A percentile compares a stretch with the other conserved stretches of the same genome.
phyloP scores from a whole-genome alignment of 2,113 vertebrate species.

The Tenrec ecaudatus region DNA sequence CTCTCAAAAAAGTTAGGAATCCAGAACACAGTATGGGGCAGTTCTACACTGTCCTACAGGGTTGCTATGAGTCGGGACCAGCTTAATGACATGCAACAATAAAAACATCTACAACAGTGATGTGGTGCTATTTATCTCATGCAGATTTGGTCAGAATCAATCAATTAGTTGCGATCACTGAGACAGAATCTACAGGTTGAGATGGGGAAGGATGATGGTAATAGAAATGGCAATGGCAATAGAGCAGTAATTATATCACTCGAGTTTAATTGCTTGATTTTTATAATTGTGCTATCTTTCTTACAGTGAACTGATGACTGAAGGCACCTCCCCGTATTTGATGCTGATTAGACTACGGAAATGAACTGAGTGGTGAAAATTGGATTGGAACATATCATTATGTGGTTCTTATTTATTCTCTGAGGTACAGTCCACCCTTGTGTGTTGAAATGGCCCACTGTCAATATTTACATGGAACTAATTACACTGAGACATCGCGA shows the following conservation, averaged over 20 bases:
- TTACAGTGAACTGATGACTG: slow-evolving; percentile 58
- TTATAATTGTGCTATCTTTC: slow-evolving; percentile 30
- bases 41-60: background rate
- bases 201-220: background rate
- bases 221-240: background rate
- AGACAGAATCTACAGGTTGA: background rate
- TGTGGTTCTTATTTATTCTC: background rate
- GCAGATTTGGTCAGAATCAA: background rate
- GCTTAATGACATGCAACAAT: background rate
- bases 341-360: slow-evolving; percentile 80
- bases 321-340: slow-evolving; percentile 71
- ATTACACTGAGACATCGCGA: background rate
- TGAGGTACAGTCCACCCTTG: background rate
- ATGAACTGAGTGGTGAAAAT: slow-evolving; percentile 53
- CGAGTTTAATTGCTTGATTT: background rate
- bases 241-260: background rate
- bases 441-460: background rate
- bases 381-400: background rate
- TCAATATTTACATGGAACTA: slow-evolving; percentile 28
- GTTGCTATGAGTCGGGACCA: background rate
- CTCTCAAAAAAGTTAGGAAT: background rate
- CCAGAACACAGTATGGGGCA: background rate
- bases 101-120: background rate
- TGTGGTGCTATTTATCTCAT: background rate
- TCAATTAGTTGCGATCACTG: background rate